These are phyloP conservation scores for Turritopsis dohrnii DNA, from an alignment of 30 jellyfish, hydroid and myxozoan species.

Conservation along the genomic window DNA sequence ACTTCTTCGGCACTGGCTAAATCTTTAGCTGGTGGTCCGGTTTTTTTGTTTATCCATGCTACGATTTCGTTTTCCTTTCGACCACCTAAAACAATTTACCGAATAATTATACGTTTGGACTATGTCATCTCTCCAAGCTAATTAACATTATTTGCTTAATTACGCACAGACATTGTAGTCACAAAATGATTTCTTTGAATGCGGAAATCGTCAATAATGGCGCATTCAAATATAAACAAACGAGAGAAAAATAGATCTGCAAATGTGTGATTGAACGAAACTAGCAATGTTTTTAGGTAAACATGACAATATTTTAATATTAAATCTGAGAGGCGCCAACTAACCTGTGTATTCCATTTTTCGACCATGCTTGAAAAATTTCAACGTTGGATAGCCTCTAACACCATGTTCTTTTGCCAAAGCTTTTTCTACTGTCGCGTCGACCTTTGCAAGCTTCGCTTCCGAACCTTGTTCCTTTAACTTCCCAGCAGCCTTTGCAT, in stretches of 20 bases:
- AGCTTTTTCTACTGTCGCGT: constrained; percentile 78
- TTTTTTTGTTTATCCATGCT: constrained; percentile 85
- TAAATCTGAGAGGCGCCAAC: no score
- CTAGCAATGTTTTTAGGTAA: background rate
- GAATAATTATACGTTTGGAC: no score
- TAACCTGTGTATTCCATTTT: constrained; percentile 68
- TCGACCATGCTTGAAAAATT: constrained; percentile 76
- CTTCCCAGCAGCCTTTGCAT: constrained; percentile 76
- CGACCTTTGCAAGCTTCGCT: constrained; percentile 78
- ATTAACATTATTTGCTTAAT: background rate
- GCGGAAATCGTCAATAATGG: background rate
- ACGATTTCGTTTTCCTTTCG: constrained; percentile 84
- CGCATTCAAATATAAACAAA: no score
- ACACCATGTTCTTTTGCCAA: constrained; percentile 78
- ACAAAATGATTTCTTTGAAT: background rate
- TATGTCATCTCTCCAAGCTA: background rate
- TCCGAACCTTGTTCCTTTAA: constrained; percentile 77
- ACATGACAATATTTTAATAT: no score
- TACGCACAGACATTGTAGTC: background rate
- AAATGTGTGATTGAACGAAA: background rate
- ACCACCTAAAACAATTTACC: constrained; percentile 66
- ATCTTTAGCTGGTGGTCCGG: constrained; percentile 92
- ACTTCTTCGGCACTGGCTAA: constrained; percentile 55
- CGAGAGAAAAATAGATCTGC: no score
- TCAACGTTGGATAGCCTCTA: constrained; percentile 97